Evolutionary conservation across 2,113 vertebrate species (phyloP).

Genomic region (Dinomys branickii): DNA sequence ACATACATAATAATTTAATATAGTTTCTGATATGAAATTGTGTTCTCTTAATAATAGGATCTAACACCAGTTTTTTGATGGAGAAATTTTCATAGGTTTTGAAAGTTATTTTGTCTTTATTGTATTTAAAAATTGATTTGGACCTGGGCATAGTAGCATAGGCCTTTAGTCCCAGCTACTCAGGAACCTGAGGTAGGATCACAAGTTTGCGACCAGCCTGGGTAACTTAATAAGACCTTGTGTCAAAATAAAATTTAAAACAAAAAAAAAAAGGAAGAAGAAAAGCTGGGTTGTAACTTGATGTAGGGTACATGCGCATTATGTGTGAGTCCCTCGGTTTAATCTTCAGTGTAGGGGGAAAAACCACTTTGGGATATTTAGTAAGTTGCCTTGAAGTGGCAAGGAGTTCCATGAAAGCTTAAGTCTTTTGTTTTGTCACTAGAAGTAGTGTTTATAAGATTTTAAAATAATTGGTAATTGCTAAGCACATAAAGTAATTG

Average conservation of each 20-base stretch:
- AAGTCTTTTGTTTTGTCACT: background rate
- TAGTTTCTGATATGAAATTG: conserved; percentile 35
- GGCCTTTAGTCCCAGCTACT: background rate
- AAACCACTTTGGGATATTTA: background rate
- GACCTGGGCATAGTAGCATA: background rate
- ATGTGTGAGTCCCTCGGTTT: background rate
- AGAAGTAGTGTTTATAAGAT: background rate
- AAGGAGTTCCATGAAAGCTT: background rate
- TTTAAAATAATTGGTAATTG: background rate
- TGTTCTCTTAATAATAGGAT: background rate
- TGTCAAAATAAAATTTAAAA: background rate
- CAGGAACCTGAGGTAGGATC: background rate
- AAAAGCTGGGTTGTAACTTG: background rate
- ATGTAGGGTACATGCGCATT: background rate
- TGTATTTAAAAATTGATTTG: conserved; percentile 10
- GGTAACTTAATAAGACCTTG: background rate
- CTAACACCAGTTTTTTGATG: conserved; percentile 17
- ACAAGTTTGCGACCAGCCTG: background rate
- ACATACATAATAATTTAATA: background rate
- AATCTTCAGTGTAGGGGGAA: background rate
- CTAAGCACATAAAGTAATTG: conserved; percentile 29
- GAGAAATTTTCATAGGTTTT: conserved; percentile 21
- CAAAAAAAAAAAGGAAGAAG: background rate
- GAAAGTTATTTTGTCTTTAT: conserved; percentile 50
- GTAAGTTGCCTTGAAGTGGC: conserved; percentile 22